phyloP scores from a whole-genome alignment of 1,140 invertebrate genomes.

The Drosophila carrolli region DNA sequence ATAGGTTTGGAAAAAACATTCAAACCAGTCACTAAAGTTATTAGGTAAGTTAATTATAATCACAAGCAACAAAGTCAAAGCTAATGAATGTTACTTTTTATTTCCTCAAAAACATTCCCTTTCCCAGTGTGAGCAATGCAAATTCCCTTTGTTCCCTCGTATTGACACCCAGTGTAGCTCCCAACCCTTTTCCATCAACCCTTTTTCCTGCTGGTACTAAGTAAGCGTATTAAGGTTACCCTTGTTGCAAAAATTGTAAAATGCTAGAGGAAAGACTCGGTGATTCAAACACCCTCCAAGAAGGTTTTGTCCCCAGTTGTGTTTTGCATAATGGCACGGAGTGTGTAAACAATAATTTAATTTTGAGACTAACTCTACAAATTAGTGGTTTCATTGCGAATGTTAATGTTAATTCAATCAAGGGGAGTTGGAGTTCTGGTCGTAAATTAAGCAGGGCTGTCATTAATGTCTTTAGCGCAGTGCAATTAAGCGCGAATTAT shows the following conservation, averaged over 20 bases:
- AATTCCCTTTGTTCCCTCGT: slow-evolving; percentile 58
- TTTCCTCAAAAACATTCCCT: not conserved
- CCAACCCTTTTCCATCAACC: slow-evolving; percentile 32
- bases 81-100: slow-evolving; percentile 51
- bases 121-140: slow-evolving; percentile 30
- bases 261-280: slow-evolving; percentile 8
- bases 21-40: not conserved
- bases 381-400: slow-evolving; percentile 61
- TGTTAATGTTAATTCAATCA: slow-evolving; percentile 44
- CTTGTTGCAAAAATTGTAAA: slow-evolving; percentile 14
- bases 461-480: slow-evolving; percentile 31
- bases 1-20: too few relatives aligned
- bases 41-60: slow-evolving; percentile 28
- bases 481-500: slow-evolving; percentile 52
- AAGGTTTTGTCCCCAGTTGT: too few relatives aligned
- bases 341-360: slow-evolving; percentile 77
- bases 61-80: slow-evolving; percentile 27
- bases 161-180: slow-evolving; percentile 30
- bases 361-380: slow-evolving; percentile 58
- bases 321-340: slow-evolving; percentile 30
- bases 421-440: not conserved
- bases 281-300: not conserved
- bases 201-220: slow-evolving; percentile 40
- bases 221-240: slow-evolving; percentile 14
- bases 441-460: slow-evolving; percentile 19